A percentile compares a stretch with the other conserved stretches of the same genome.
phyloP scores from a whole-genome alignment of 2,888 invertebrate species.

The Trissolcus brochymenae region DNA sequence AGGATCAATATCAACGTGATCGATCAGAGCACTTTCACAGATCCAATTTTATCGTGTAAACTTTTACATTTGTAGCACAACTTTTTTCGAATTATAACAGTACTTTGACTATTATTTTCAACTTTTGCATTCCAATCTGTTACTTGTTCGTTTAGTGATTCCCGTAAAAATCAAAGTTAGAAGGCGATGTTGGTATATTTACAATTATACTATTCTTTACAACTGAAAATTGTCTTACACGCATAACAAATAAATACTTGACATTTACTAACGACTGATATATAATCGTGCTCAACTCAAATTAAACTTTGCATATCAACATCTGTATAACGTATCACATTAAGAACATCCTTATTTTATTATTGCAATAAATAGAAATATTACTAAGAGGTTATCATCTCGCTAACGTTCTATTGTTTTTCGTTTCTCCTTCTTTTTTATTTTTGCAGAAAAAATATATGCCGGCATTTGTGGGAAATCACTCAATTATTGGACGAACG shows the following conservation, averaged over 20 bases:
- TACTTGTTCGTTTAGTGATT: constrained; percentile 24
- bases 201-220: constrained; percentile 47
- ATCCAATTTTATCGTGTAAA: too few species aligned
- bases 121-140: neutral
- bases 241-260: constrained; percentile 53
- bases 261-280: constrained; percentile 35
- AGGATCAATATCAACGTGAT: neutral
- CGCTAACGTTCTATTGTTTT: constrained; percentile 1
- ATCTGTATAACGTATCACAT: constrained; percentile 53
- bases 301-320: constrained; percentile 52
- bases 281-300: constrained; percentile 52
- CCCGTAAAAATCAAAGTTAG: constrained; percentile 20
- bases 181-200: constrained; percentile 44
- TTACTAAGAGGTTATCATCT: constrained; percentile 24
- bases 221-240: constrained; percentile 41
- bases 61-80: neutral
- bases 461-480: too few species aligned
- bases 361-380: constrained; percentile 51
- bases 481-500: too few species aligned
- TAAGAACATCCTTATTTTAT: constrained; percentile 46
- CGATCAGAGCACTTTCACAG: too few species aligned
- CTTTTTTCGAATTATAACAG: constrained; percentile 14
- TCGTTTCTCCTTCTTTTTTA: neutral
- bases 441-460: neutral
- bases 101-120: constrained; percentile 14